Evolutionary conservation across 2,888 invertebrate species (phyloP).

Genomic region (Axea sp.): DNA sequence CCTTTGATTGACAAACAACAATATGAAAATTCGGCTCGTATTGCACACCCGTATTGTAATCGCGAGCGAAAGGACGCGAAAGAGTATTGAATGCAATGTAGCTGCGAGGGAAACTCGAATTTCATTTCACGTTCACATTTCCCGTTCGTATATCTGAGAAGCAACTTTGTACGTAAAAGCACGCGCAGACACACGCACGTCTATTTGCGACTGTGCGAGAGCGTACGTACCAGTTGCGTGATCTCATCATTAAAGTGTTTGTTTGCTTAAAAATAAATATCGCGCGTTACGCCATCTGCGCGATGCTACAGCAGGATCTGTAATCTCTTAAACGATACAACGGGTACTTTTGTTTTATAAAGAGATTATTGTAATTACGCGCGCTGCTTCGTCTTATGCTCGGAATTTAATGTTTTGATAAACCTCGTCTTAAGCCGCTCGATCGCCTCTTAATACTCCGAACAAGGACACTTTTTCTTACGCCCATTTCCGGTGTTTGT

Average conservation of each 20-base stretch:
- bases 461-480: neutral
- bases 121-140: conserved; percentile 38
- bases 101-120: conserved; percentile 38
- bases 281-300: conserved; percentile 65
- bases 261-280: conserved; percentile 76
- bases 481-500: too few species aligned
- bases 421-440: conserved; percentile 5
- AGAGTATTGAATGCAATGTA: conserved; percentile 10
- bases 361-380: conserved; percentile 44
- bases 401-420: conserved; percentile 7
- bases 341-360: conserved; percentile 47
- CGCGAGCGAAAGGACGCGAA: conserved; percentile 10
- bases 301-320: conserved; percentile 31
- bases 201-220: conserved; percentile 53
- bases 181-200: conserved; percentile 45
- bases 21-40: conserved; percentile 20
- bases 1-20: conserved; percentile 39
- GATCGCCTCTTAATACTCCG: neutral
- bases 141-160: conserved; percentile 43
- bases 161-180: conserved; percentile 36
- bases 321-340: conserved; percentile 51
- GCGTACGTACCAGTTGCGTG: conserved; percentile 65
- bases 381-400: neutral
- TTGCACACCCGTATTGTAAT: conserved; percentile 20
- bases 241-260: conserved; percentile 74